phyloP scores from a whole-genome alignment of 2,797 vertebrate species.

The Anabacerthia variegaticeps region DNA sequence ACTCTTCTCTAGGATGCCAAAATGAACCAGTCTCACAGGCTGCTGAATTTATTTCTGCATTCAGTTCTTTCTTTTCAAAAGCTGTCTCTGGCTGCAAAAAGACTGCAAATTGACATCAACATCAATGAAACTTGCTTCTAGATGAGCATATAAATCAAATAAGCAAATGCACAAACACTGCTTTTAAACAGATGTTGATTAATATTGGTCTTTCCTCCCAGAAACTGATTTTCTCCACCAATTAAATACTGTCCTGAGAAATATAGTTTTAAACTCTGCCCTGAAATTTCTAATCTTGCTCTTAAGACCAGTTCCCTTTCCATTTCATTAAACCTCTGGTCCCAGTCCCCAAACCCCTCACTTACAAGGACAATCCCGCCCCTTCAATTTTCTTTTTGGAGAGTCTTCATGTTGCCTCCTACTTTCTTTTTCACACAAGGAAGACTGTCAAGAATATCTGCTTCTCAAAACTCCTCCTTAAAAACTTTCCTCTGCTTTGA shows the following conservation, averaged over 20 bases:
- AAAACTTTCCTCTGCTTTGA: neutral
- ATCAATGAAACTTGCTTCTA: neutral
- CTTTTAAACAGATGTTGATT: conserved; percentile 18
- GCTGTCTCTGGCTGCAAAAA: neutral
- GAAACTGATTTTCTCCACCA: conserved; percentile 23
- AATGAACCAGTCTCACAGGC: neutral
- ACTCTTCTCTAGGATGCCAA: neutral
- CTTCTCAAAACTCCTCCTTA: neutral
- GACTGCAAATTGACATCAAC: neutral
- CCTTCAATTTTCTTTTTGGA: neutral
- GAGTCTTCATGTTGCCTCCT: neutral
- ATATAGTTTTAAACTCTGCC: neutral
- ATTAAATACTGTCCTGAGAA: conserved; percentile 10
- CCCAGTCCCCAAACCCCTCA: neutral
- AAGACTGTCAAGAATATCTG: neutral
- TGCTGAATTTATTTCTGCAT: neutral
- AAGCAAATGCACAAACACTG: neutral
- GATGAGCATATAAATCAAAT: conserved; percentile 6
- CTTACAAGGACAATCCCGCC: neutral
- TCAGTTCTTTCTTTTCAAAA: neutral
- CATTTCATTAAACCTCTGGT: neutral
- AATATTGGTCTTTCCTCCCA: conserved; percentile 11
- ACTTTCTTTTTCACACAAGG: neutral
- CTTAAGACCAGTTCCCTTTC: neutral
- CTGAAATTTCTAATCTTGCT: neutral